Percentiles rank a stretch among this genome's conserved stretches.
Conservation (phyloP, 2,888 invertebrate species). For the Poecilobothrus nobilitatus region DNA sequence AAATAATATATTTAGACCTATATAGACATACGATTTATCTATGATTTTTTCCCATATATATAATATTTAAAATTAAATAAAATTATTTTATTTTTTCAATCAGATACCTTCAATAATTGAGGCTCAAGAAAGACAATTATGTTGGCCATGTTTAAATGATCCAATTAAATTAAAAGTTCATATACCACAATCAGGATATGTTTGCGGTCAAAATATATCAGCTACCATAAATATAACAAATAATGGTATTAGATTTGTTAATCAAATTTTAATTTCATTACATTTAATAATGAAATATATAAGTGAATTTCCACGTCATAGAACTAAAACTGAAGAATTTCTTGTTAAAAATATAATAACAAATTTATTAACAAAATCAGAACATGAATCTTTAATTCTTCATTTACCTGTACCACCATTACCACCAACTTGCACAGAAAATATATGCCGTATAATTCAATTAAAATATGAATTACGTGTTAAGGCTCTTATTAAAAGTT, state of each 20-base stretch:
- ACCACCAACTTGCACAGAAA: constrained; percentile 36
- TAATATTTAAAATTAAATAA: too few species aligned
- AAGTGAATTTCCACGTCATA: constrained; percentile 25
- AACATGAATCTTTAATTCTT: constrained; percentile 27
- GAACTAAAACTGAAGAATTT: constrained; percentile 32
- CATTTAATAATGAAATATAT: constrained; percentile 35
- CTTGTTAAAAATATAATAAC: constrained; percentile 29
- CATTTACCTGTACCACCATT: constrained; percentile 35
- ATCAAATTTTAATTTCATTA: constrained; percentile 30
- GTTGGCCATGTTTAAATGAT: constrained; percentile 36
- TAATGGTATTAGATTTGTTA: constrained; percentile 42
- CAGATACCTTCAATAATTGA: constrained; percentile 33
- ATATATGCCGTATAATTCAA: constrained; percentile 33
- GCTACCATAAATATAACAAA: constrained; percentile 49
- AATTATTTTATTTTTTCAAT: too few species aligned
- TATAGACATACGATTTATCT: too few species aligned
- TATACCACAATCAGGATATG: constrained; percentile 38
- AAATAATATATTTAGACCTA: too few species aligned
- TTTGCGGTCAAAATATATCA: constrained; percentile 37
- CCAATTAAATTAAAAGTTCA: constrained; percentile 33
- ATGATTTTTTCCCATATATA: too few species aligned
- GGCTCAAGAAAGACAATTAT: constrained; percentile 34
- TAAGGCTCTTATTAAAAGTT: constrained; percentile 30
- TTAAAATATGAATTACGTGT: constrained; percentile 38
- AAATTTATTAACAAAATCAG: constrained; percentile 30